Conservation (phyloP, 2,888 invertebrate species). For the Eucera pruinosa region DNA sequence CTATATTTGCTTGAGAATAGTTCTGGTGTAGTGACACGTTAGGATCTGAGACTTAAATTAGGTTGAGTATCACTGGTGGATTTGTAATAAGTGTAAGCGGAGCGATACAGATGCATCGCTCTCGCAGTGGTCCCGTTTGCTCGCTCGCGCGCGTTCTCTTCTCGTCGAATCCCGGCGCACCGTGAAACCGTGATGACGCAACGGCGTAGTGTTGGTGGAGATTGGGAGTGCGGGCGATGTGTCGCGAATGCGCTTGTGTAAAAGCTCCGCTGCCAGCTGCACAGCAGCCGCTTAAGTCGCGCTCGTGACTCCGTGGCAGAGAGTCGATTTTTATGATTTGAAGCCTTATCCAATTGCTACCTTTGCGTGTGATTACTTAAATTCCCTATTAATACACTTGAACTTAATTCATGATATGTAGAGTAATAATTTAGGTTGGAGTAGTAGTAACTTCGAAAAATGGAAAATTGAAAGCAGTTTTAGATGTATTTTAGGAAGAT, state of each 20-base stretch:
- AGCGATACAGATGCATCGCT: constrained; percentile 71
- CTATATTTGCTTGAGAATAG: neutral
- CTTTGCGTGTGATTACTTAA: neutral
- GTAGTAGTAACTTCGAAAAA: too few species aligned
- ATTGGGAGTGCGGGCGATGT: constrained; percentile 68
- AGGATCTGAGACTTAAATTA: constrained; percentile 14
- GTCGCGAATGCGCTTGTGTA: constrained; percentile 69
- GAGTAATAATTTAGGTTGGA: too few species aligned
- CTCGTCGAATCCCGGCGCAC: constrained; percentile 73
- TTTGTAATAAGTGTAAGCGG: constrained; percentile 71
- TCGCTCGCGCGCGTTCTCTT: constrained; percentile 47
- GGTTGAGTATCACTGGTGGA: constrained; percentile 72
- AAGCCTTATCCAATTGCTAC: neutral
- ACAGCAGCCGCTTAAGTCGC: constrained; percentile 69
- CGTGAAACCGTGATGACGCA: constrained; percentile 77
- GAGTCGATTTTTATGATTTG: neutral
- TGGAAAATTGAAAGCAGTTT: too few species aligned
- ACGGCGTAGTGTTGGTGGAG: constrained; percentile 71
- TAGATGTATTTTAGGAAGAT: too few species aligned
- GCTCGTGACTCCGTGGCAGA: constrained; percentile 54
- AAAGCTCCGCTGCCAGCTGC: constrained; percentile 66
- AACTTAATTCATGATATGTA: neutral
- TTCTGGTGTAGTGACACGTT: neutral
- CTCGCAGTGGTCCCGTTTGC: constrained; percentile 53
- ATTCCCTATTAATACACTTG: neutral